Conservation (phyloP, 2,797 vertebrate species). For the Gymnothorax javanicus region DNA sequence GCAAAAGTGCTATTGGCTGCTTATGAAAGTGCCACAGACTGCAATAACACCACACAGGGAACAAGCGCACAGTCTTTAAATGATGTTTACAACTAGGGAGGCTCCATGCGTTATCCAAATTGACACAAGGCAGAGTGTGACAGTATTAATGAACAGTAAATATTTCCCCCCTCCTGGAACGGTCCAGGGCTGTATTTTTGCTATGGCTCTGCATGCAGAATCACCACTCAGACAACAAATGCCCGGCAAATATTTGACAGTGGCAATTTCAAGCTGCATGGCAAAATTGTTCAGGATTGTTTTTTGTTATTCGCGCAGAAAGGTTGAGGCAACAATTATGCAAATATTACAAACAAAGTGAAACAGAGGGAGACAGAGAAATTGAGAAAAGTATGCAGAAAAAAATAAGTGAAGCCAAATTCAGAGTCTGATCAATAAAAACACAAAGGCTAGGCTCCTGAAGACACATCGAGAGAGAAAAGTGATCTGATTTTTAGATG, state of each 20-base stretch:
- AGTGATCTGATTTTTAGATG: not conserved
- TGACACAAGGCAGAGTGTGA: not conserved
- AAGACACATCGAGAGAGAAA: not conserved
- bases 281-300: not conserved
- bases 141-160: constrained; percentile 16
- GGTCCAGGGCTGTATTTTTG: not conserved
- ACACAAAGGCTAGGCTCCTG: not conserved
- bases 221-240: not conserved
- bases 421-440: not conserved
- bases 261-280: not conserved
- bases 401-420: not conserved
- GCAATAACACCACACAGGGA: not conserved
- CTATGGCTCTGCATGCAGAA: not conserved
- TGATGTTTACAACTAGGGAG: not conserved
- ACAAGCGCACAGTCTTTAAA: not conserved
- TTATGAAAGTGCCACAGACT: not conserved
- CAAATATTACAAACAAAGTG: not conserved
- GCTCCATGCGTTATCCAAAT: not conserved
- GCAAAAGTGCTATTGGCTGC: not conserved
- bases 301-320: not conserved
- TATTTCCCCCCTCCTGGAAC: not conserved
- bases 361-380: not conserved
- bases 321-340: not conserved
- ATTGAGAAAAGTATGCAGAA: not conserved
- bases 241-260: constrained; percentile 2